Percentiles rank a stretch among this genome's conserved stretches.
Evolutionary conservation across 2,113 vertebrate species (phyloP).

Genomic region (Chloroceryle aenea): DNA sequence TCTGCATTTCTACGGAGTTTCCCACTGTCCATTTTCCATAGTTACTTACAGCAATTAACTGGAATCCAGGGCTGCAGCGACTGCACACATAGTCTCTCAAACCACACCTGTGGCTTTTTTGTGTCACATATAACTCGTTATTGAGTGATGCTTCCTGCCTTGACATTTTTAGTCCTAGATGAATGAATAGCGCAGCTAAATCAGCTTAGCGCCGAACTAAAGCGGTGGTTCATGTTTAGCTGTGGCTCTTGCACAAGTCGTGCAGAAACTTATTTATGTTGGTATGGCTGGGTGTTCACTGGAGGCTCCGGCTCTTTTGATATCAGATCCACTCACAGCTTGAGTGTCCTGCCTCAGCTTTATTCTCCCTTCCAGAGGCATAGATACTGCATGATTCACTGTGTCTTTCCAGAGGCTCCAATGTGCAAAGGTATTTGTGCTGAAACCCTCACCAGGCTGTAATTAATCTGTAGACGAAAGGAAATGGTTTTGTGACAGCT

Average conservation of each 20-base stretch:
- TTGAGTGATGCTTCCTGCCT: constrained; percentile 61
- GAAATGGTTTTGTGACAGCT: constrained; percentile 70
- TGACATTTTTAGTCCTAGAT: constrained; percentile 46
- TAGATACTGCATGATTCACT: constrained; percentile 64
- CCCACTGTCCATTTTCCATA: constrained; percentile 49
- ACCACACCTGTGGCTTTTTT: constrained; percentile 60
- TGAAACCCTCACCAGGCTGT: constrained; percentile 58
- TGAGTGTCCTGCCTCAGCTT: constrained; percentile 27
- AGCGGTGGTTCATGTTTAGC: not conserved
- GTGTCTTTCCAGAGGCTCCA: constrained; percentile 50
- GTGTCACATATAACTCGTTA: constrained; percentile 61
- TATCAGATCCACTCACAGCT: constrained; percentile 53
- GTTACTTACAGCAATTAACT: constrained; percentile 43
- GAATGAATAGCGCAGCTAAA: constrained; percentile 48
- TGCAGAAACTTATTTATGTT: constrained; percentile 58
- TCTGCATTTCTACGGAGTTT: constrained; percentile 24
- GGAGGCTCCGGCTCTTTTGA: constrained; percentile 62
- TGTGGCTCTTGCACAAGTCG: constrained; percentile 1
- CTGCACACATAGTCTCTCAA: constrained; percentile 25
- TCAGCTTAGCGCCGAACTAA: constrained; percentile 1
- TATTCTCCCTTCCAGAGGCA: constrained; percentile 53
- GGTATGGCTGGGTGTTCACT: constrained; percentile 25
- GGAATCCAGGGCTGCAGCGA: constrained; percentile 23
- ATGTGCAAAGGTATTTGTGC: constrained; percentile 20
- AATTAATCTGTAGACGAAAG: constrained; percentile 67